Evolutionary conservation across 2,113 vertebrate genomes (phyloP).

Genomic region (Neopipo cinnamomea): DNA sequence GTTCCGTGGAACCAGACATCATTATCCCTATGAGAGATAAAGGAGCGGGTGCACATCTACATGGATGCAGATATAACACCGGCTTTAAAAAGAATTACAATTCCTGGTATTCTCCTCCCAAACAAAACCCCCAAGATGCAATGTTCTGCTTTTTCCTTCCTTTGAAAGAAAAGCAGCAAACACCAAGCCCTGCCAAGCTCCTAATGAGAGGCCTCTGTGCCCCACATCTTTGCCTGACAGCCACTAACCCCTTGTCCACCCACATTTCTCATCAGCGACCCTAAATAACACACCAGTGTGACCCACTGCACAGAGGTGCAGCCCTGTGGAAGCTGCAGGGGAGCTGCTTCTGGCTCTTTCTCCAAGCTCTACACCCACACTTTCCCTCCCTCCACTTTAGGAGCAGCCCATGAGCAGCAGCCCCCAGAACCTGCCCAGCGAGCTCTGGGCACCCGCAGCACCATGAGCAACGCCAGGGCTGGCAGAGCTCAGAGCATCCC

Average conservation of each 20-base stretch:
- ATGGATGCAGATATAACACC: not conserved
- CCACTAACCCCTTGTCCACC: not conserved
- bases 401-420: not conserved
- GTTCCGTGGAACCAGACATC: not conserved
- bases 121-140: not conserved
- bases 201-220: not conserved
- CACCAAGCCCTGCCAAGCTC: not conserved
- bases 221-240: fast-evolving
- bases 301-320: not conserved
- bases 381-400: not conserved
- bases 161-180: not conserved
- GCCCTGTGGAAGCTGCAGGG: not conserved
- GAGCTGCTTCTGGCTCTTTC: not conserved
- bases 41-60: not conserved
- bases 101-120: not conserved
- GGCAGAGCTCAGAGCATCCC: fast-evolving
- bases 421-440: fast-evolving
- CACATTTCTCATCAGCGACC: fast-evolving
- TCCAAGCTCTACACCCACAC: fast-evolving
- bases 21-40: not conserved
- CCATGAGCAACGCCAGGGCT: fast-evolving
- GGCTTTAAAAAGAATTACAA: not conserved
- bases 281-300: fast-evolving
- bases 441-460: not conserved
- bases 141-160: not conserved